A percentile compares a stretch with the other conserved stretches of the same genome.
These are phyloP conservation scores for Gallinago media DNA, from an alignment of 2,113 vertebrate genomes.

Conservation along the genomic window DNA sequence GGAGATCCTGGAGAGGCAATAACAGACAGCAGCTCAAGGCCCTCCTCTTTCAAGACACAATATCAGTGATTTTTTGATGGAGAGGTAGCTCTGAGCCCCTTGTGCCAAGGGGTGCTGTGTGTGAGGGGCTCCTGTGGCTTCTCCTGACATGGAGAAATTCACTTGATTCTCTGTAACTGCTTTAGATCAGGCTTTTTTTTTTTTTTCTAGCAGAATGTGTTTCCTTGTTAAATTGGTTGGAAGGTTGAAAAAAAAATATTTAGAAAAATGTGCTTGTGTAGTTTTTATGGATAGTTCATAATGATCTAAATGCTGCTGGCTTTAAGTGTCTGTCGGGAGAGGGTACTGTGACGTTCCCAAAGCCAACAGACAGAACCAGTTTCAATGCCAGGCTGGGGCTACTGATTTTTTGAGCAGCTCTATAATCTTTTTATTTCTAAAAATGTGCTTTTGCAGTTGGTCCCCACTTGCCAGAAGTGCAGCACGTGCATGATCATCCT, in stretches of 20 bases:
- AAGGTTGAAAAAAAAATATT: not conserved
- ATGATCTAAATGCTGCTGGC: not conserved
- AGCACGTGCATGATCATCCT: not conserved
- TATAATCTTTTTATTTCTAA: not conserved
- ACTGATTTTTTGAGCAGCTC: not conserved
- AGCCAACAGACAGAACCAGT: not conserved
- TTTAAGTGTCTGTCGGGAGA: not conserved
- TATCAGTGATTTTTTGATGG: not conserved
- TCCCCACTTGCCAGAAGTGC: not conserved
- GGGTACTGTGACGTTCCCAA: not conserved
- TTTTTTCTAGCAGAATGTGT: rapidly evolving
- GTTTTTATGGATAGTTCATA: not conserved
- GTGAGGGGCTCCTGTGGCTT: not conserved
- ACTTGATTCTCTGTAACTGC: not conserved
- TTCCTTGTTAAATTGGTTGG: not conserved
- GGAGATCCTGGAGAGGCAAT: not conserved
- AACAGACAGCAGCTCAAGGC: not conserved
- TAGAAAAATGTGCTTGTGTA: not conserved
- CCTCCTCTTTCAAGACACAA: no score
- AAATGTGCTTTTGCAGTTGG: not conserved
- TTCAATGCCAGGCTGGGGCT: not conserved
- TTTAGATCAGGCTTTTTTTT: not conserved
- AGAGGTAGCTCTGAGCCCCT: rapidly evolving
- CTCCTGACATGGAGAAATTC: rapidly evolving
- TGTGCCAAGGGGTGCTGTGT: no score